Evolutionary conservation across 2,888 invertebrate genomes (phyloP), one percentile per base, ranked within the genome.

Genomic region (Eustalomyia histrio): DNA sequence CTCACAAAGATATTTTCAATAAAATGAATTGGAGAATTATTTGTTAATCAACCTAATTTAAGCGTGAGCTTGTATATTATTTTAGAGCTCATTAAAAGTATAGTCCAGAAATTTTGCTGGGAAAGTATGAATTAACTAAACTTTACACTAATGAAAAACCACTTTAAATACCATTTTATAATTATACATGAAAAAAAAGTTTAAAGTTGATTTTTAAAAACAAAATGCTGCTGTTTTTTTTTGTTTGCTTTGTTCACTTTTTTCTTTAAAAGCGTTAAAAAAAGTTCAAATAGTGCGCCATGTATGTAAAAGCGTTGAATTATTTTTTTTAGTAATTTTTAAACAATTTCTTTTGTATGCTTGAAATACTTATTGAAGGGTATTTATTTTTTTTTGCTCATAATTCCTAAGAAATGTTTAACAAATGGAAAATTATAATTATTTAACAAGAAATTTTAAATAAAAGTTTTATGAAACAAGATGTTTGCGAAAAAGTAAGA

Each of bases 151-250:
- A 81, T 81, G 81, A 81, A 75, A 81, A 71, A 74, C 78, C 81
- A 81, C 81, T 81, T 81, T 81, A 81, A 81, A 81, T 78, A 78
- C 58, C 74, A 81, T 81, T 81, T 81, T 81, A 78, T 81, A 81
- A 81, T 81, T 78, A 78, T 75, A 74, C 18, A 72, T 33, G 72
- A 80, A 74, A 58, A 74, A 58, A 74, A 80, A 74, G 73, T 73
- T 76, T 76, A 73, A 80, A 76, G 76, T 74, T 80, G 65, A 80
- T 65, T 61, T 76, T 55, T 76, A 17, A 39, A 52, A 79, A 67
- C 50, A 57, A 74, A 79, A 68, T 55, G 64, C 53, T 65, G 47
- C 52, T 79, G 24, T 33, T 14, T 35, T 35, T 53, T 50, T 29
- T 55, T n/a, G 50, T 35, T 69, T 63, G 69, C 39, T 50, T 63